These are phyloP conservation scores for Ianthella basta DNA, from an alignment of 37 sponge, comb jelly and placozoan genomes.

Conservation along the genomic window DNA sequence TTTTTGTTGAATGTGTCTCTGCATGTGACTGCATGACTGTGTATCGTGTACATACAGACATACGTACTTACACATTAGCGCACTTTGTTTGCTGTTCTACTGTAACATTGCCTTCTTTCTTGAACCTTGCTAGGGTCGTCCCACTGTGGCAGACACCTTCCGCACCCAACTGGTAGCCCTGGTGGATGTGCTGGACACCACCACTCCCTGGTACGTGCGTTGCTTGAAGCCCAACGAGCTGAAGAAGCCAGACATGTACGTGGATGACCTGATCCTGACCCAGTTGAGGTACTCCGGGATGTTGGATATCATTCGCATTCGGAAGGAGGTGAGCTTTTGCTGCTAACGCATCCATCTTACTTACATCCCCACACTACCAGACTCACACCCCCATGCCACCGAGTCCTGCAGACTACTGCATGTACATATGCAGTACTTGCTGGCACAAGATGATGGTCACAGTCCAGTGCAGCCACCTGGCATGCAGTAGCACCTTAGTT, in stretches of 20 bases:
- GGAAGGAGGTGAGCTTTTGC: conserved; percentile 72
- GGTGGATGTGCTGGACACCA: conserved; percentile 85
- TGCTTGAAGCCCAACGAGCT: conserved; percentile 89
- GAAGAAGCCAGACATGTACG: conserved; percentile 59
- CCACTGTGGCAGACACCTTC: conserved; percentile 93
- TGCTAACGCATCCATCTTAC: not conserved
- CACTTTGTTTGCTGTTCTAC: not conserved
- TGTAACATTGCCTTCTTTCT: not conserved
- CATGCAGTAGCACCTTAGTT: no score
- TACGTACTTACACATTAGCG: no score
- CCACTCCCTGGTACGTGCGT: conserved; percentile 95
- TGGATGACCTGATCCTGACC: conserved; percentile 87
- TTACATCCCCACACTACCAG: no score
- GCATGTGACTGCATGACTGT: no score
- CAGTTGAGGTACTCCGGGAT: conserved; percentile 95
- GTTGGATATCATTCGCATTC: conserved; percentile 90
- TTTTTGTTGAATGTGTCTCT: no score
- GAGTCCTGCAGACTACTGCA: no score
- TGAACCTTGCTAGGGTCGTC: conserved; percentile 60
- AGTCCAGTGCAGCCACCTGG: no score
- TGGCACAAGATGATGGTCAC: no score
- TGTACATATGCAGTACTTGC: no score
- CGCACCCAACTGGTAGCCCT: conserved; percentile 87
- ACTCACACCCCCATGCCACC: no score
- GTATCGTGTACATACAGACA: no score